phyloP scores from a whole-genome alignment of 1,140 invertebrate species.

The Philotrypesis tridentata region DNA sequence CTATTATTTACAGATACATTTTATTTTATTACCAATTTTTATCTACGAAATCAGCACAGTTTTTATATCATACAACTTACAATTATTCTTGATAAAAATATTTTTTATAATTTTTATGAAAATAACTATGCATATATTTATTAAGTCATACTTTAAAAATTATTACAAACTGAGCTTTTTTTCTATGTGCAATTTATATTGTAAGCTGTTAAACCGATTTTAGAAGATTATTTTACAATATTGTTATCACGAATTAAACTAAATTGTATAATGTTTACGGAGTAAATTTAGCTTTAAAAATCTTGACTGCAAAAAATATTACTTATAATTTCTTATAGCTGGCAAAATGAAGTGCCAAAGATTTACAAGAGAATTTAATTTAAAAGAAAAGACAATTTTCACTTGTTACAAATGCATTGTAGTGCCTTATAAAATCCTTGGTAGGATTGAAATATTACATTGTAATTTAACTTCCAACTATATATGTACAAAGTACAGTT shows the following conservation, averaged over 20 bases:
- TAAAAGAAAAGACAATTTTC: slow-evolving; percentile 28
- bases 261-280: slow-evolving; percentile 33
- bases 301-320: slow-evolving; percentile 40
- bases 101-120: slow-evolving; percentile 46
- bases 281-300: slow-evolving; percentile 39
- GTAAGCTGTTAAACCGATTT: background rate
- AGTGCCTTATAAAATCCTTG: slow-evolving; percentile 33
- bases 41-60: slow-evolving; percentile 40
- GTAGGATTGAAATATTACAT: slow-evolving; percentile 29
- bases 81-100: slow-evolving; percentile 37
- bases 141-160: slow-evolving; percentile 11
- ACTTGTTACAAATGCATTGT: slow-evolving; percentile 45
- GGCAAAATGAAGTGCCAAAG: slow-evolving; percentile 40
- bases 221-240: slow-evolving; percentile 14
- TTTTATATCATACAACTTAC: slow-evolving; percentile 37
- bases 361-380: slow-evolving; percentile 40
- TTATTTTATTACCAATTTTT: slow-evolving; percentile 48
- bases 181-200: slow-evolving; percentile 2
- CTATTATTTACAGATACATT: slow-evolving; percentile 1
- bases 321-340: slow-evolving; percentile 39
- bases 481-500: slow-evolving; percentile 40
- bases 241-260: slow-evolving; percentile 23
- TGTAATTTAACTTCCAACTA: slow-evolving; percentile 35
- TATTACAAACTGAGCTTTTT: slow-evolving; percentile 13
- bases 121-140: background rate